Evolutionary conservation across 2,888 invertebrate species (phyloP).

Genomic region (Pyralis farinalis): DNA sequence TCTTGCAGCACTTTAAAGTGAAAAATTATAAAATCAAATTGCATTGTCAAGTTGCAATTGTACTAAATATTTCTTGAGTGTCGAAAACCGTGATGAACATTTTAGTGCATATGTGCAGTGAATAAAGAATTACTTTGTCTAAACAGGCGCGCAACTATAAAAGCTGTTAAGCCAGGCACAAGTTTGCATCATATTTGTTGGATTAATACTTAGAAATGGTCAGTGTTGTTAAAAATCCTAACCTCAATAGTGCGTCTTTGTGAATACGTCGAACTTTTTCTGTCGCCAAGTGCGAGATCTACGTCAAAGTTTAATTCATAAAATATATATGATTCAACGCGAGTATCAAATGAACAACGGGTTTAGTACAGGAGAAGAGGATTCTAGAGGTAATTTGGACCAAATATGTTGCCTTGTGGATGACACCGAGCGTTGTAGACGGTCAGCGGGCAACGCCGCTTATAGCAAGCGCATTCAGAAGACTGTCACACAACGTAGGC

Average conservation of each 20-base stretch:
- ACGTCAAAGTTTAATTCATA: slow-evolving; percentile 51
- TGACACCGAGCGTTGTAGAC: slow-evolving; percentile 91
- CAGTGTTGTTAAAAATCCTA: slow-evolving; percentile 62
- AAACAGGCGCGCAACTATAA: slow-evolving; percentile 28
- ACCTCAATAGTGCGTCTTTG: slow-evolving; percentile 65
- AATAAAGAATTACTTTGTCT: slow-evolving; percentile 36
- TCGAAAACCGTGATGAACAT: slow-evolving; percentile 37
- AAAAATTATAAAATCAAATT: background rate
- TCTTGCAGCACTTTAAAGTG: background rate
- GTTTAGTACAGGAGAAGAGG: slow-evolving; percentile 95
- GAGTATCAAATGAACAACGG: slow-evolving; percentile 89
- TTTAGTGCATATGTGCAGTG: slow-evolving; percentile 49
- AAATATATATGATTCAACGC: slow-evolving; percentile 79
- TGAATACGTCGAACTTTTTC: slow-evolving; percentile 66
- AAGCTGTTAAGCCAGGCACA: slow-evolving; percentile 26
- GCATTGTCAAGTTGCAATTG: background rate
- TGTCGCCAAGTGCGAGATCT: slow-evolving; percentile 57
- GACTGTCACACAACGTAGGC: slow-evolving; percentile 93
- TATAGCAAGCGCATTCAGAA: slow-evolving; percentile 98
- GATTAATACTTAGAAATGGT: slow-evolving; percentile 43
- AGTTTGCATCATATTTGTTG: slow-evolving; percentile 43
- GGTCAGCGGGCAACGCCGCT: slow-evolving; percentile 95
- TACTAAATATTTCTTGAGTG: slow-evolving; percentile 27
- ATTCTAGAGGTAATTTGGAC: slow-evolving; percentile 92
- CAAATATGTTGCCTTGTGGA: slow-evolving; percentile 96